phyloP scores from a whole-genome alignment of 2,113 vertebrate genomes.

The Labrus mixtus region DNA sequence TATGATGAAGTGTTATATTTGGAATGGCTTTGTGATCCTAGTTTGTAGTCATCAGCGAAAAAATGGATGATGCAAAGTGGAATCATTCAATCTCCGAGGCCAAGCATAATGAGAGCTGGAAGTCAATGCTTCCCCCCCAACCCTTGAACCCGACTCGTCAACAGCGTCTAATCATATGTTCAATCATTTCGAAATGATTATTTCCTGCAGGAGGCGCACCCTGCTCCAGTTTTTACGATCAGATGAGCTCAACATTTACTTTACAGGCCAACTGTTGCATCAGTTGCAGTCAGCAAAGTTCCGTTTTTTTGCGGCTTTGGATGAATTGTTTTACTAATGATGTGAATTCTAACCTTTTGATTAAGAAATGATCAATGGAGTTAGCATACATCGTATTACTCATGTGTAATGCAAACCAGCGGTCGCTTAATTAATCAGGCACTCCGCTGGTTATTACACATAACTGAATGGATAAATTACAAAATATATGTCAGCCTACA shows the following conservation, averaged over 20 bases:
- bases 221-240: slow-evolving; percentile 53
- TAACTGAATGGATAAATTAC: slow-evolving; percentile 54
- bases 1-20: slow-evolving; percentile 85
- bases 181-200: slow-evolving; percentile 68
- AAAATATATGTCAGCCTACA: slow-evolving; percentile 50
- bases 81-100: slow-evolving; percentile 56
- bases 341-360: slow-evolving; percentile 36
- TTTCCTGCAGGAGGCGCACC: slow-evolving; percentile 64
- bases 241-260: slow-evolving; percentile 69
- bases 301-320: slow-evolving; percentile 19
- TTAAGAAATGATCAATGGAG: slow-evolving; percentile 39
- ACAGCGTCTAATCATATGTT: slow-evolving; percentile 70
- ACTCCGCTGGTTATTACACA: slow-evolving; percentile 55
- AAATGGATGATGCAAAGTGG: slow-evolving; percentile 62
- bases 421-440: slow-evolving; percentile 61
- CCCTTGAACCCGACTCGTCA: slow-evolving; percentile 66
- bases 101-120: slow-evolving; percentile 59
- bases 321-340: slow-evolving; percentile 44
- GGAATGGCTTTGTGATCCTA: slow-evolving; percentile 82
- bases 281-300: slow-evolving; percentile 48
- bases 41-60: slow-evolving; percentile 40
- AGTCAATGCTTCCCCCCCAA: slow-evolving; percentile 44
- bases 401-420: slow-evolving; percentile 63
- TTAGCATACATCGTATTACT: slow-evolving; percentile 56
- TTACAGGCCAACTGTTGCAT: slow-evolving; percentile 69